A percentile compares a stretch with the other conserved stretches of the same genome.
Conservation (phyloP, 1,140 invertebrate genomes). For the Uloborus diversus region DNA sequence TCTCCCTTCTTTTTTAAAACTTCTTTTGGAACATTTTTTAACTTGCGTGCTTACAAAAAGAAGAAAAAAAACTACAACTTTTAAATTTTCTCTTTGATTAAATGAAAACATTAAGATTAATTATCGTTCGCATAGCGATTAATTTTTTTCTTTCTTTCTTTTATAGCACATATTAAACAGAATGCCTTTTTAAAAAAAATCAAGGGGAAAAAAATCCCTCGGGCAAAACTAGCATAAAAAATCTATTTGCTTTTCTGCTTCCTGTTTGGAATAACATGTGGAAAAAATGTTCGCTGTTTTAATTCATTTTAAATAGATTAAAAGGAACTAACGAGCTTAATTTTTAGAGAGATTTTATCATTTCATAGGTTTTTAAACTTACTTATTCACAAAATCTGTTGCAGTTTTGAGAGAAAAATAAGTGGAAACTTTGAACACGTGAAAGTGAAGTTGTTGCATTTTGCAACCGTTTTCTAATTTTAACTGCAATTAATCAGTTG, state of each 20-base stretch:
- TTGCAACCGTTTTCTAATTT: too few relatives aligned
- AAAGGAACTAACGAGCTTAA: slow-evolving; percentile 29
- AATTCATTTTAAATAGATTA: slow-evolving; percentile 49
- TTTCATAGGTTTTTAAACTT: too few relatives aligned
- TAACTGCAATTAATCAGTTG: too few relatives aligned
- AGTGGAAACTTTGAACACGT: too few relatives aligned
- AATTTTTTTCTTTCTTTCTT: slow-evolving; percentile 33
- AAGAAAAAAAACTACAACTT: slow-evolving; percentile 1
- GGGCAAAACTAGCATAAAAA: background rate
- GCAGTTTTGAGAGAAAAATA: too few relatives aligned
- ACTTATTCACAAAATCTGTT: too few relatives aligned
- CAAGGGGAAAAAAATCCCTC: slow-evolving; percentile 20
- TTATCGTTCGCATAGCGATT: slow-evolving; percentile 47
- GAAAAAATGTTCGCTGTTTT: slow-evolving; percentile 6
- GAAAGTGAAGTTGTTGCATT: too few relatives aligned
- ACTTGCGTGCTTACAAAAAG: slow-evolving; percentile 9
- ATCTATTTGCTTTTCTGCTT: background rate
- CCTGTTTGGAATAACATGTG: background rate
- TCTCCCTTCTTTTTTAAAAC: too few relatives aligned
- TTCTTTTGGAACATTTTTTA: slow-evolving; percentile 30
- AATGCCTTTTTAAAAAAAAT: background rate
- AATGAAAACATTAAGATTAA: slow-evolving; percentile 54
- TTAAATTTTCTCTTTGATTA: slow-evolving; percentile 42
- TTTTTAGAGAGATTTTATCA: background rate
- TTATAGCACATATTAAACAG: background rate